phyloP scores from a whole-genome alignment of 2,113 vertebrate genomes.

The Lethenteron reissneri region DNA sequence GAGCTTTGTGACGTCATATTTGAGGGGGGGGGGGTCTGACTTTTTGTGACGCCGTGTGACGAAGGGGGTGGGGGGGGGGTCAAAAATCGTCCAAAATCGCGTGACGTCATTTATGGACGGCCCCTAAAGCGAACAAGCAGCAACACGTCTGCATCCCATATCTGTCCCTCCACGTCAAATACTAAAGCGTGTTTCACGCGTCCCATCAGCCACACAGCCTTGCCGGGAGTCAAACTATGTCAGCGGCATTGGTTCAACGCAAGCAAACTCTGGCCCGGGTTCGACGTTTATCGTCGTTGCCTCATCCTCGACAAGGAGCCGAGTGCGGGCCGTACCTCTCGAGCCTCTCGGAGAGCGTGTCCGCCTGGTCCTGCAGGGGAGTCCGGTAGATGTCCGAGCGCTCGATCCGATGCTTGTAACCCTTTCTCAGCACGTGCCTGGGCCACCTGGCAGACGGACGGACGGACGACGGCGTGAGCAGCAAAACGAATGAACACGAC shows the following conservation, averaged over 20 bases:
- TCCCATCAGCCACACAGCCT: conserved; percentile 9
- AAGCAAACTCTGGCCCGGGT: not conserved
- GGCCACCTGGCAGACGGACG: conserved; percentile 46
- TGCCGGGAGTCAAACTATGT: conserved; percentile 13
- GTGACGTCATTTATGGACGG: too few species aligned
- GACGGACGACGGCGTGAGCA: not conserved
- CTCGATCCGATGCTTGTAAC: conserved; percentile 57
- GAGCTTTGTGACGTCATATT: too few species aligned
- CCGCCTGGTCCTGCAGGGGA: conserved; percentile 58
- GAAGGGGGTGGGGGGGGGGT: too few species aligned
- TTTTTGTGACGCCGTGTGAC: too few species aligned
- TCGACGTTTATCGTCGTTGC: not conserved
- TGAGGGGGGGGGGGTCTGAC: too few species aligned
- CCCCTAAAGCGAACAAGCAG: too few species aligned
- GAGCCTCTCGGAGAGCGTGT: conserved; percentile 69
- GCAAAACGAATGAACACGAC: too few species aligned
- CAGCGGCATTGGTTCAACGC: not conserved
- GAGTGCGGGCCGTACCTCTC: conserved; percentile 46
- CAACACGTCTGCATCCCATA: too few species aligned
- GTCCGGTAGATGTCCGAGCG: conserved; percentile 71
- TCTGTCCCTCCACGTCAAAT: too few species aligned
- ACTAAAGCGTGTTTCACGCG: too few species aligned
- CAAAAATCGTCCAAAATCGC: too few species aligned
- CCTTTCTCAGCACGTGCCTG: conserved; percentile 63
- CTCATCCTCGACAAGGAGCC: not conserved